Percentiles rank a stretch among this genome's conserved stretches.
These are phyloP conservation scores for Trachelipus rathkii DNA, from an alignment of 1,140 invertebrate genomes.

Conservation along the genomic window DNA sequence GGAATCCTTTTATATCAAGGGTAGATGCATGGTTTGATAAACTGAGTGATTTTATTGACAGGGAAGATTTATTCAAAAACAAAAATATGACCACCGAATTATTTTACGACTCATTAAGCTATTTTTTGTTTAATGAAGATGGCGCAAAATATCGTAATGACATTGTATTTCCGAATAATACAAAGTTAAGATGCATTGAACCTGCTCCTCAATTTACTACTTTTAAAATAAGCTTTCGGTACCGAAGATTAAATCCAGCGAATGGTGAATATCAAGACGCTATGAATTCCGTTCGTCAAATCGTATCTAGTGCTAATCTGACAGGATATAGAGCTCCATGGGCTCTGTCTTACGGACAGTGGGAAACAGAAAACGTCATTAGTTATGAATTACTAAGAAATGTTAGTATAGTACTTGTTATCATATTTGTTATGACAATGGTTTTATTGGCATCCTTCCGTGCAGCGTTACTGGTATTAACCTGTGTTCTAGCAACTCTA, in stretches of 20 bases:
- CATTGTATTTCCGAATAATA: slow-evolving; percentile 27
- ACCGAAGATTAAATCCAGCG: background rate
- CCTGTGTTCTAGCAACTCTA: slow-evolving; percentile 57
- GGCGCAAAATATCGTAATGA: slow-evolving; percentile 38
- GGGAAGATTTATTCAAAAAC: slow-evolving; percentile 45
- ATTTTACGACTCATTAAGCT: slow-evolving; percentile 31
- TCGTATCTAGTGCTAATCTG: slow-evolving; percentile 25
- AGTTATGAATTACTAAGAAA: slow-evolving; percentile 58
- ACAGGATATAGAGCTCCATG: slow-evolving; percentile 33
- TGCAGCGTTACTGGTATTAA: slow-evolving; percentile 55
- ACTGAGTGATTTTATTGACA: background rate
- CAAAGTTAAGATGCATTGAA: slow-evolving; percentile 26
- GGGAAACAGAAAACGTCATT: slow-evolving; percentile 53
- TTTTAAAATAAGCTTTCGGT: background rate
- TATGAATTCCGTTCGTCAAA: slow-evolving; percentile 25
- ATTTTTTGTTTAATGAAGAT: slow-evolving; percentile 36
- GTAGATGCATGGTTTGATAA: slow-evolving; percentile 49
- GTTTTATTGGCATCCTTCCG: slow-evolving; percentile 56
- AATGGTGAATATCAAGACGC: background rate
- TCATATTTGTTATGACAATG: slow-evolving; percentile 56
- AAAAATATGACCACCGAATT: slow-evolving; percentile 25
- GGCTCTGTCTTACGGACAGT: slow-evolving; percentile 41
- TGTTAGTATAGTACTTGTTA: slow-evolving; percentile 53
- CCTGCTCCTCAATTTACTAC: slow-evolving; percentile 34
- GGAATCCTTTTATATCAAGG: slow-evolving; percentile 42